phyloP scores from a whole-genome alignment of 2,113 vertebrate genomes.

The Stegostoma tigrinum region DNA sequence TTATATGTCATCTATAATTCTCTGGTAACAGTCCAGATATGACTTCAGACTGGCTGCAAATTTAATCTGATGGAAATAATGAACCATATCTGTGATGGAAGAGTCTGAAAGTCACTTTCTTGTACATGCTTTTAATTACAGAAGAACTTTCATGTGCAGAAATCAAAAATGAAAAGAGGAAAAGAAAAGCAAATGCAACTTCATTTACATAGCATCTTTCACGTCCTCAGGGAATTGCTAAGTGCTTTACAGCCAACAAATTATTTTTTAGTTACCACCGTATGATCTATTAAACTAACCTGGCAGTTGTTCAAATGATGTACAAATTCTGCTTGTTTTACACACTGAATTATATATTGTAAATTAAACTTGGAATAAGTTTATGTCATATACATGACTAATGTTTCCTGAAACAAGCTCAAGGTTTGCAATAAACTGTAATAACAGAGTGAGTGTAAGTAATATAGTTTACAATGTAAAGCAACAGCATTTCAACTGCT shows the following conservation, averaged over 20 bases:
- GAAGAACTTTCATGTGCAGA: background rate
- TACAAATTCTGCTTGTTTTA: background rate
- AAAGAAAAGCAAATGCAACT: background rate
- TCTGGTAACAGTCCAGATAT: background rate
- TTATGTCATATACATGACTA: background rate
- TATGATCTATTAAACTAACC: background rate
- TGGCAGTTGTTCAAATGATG: background rate
- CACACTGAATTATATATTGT: background rate
- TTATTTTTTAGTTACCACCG: background rate
- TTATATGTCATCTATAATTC: background rate
- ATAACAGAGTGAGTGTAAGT: background rate
- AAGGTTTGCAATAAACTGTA: background rate
- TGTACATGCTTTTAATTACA: background rate
- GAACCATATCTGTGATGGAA: background rate
- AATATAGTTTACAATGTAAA: background rate
- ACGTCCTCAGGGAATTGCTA: background rate
- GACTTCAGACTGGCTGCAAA: background rate
- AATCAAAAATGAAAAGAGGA: background rate
- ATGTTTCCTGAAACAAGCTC: background rate
- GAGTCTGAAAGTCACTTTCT: background rate
- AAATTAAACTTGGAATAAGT: background rate
- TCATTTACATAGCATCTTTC: background rate
- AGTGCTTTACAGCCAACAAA: background rate
- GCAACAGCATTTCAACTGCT: background rate
- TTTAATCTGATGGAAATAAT: constrained; percentile 3